Percentiles rank a stretch among this genome's conserved stretches.
phyloP scores from a whole-genome alignment of 1,140 invertebrate species.

The Papilio glaucus region DNA sequence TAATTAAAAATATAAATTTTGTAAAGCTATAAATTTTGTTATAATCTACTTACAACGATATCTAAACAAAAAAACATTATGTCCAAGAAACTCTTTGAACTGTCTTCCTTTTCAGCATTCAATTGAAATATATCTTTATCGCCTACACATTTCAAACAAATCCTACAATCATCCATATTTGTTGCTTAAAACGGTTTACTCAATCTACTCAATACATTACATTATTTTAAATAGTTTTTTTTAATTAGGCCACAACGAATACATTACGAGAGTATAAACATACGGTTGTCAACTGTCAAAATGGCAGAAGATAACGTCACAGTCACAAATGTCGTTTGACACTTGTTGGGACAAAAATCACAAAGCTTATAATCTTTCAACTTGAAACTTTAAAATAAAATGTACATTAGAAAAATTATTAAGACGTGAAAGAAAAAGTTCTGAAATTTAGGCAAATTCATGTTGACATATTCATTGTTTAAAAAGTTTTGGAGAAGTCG shows the following conservation, averaged over 20 bases:
- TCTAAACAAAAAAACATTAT: slow-evolving; percentile 67
- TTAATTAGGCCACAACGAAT: not conserved
- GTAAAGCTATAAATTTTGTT: slow-evolving; percentile 1
- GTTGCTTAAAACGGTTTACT: not conserved
- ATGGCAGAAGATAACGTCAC: too few relatives aligned
- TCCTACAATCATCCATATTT: slow-evolving; percentile 55
- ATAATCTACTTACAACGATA: slow-evolving; percentile 53
- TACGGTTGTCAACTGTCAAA: too few relatives aligned
- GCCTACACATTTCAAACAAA: slow-evolving; percentile 49
- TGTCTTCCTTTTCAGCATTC: slow-evolving; percentile 47
- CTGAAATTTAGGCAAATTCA: too few relatives aligned
- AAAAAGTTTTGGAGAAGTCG: too few relatives aligned
- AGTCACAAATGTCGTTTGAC: too few relatives aligned
- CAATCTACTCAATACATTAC: not conserved
- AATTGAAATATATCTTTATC: slow-evolving; percentile 57
- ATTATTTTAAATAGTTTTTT: not conserved
- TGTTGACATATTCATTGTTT: too few relatives aligned
- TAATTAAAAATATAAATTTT: slow-evolving; percentile 25
- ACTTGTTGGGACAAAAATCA: too few relatives aligned
- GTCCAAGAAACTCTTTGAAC: slow-evolving; percentile 51
- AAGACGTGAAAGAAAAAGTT: too few relatives aligned
- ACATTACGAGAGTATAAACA: not conserved
- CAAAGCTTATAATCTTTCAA: too few relatives aligned
- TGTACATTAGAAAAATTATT: too few relatives aligned
- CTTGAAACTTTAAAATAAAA: too few relatives aligned